phyloP scores from a whole-genome alignment of 2,113 vertebrate genomes.

The Penelope pileata region DNA sequence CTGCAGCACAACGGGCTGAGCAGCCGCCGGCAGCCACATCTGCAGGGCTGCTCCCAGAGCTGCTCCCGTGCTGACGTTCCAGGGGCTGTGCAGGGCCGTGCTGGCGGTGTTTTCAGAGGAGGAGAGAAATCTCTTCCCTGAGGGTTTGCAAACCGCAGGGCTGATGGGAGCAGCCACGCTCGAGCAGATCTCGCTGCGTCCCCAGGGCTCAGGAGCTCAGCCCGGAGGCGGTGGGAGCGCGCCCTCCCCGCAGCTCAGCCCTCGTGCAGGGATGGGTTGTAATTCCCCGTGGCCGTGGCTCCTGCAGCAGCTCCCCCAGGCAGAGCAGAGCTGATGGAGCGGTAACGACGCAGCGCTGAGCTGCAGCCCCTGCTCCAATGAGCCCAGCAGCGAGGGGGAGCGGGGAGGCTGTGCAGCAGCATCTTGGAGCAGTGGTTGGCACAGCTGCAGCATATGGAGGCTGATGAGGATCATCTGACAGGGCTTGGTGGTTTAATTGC shows the following conservation, averaged over 20 bases:
- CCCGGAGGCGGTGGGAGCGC: neutral
- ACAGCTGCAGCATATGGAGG: slow-evolving; percentile 44
- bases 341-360: rapidly evolving
- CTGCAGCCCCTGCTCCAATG: neutral
- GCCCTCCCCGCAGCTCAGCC: neutral
- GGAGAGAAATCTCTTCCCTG: neutral
- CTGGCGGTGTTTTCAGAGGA: neutral
- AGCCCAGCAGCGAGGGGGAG: neutral
- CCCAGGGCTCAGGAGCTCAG: neutral
- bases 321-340: neutral
- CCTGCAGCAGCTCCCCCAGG: neutral
- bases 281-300: neutral
- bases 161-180: no score
- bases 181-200: rapidly evolving
- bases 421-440: neutral
- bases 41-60: neutral
- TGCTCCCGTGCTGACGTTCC: rapidly evolving
- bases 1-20: neutral
- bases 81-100: rapidly evolving
- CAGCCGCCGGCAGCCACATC: rapidly evolving
- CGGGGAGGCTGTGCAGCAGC: neutral
- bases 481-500: slow-evolving; percentile 41
- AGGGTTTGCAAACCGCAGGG: no score
- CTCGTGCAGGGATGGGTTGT: neutral
- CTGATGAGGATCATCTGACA: slow-evolving; percentile 37